Conservation (phyloP, 2,797 vertebrate species). For the Trichosurus vulpecula region DNA sequence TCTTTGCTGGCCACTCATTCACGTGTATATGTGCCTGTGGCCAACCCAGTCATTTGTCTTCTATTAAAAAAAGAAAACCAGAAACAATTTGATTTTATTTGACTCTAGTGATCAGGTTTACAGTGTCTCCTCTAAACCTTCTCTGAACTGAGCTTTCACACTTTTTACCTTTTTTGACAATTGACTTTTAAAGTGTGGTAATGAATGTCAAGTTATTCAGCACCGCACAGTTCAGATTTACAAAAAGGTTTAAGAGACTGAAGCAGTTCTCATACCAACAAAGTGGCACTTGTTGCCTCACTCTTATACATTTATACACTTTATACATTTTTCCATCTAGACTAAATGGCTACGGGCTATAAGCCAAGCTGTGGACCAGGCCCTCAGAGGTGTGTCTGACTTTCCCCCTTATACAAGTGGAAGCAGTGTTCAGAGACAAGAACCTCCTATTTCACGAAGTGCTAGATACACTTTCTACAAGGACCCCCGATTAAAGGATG, state of each 20-base stretch:
- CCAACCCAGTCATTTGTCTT: slow-evolving; percentile 33
- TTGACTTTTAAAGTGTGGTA: slow-evolving; percentile 44
- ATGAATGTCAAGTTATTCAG: not conserved
- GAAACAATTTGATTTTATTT: slow-evolving; percentile 38
- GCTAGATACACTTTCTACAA: slow-evolving; percentile 97
- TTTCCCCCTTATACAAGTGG: slow-evolving; percentile 76
- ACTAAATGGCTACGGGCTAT: slow-evolving; percentile 96
- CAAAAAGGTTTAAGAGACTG: slow-evolving; percentile 1
- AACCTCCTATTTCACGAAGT: slow-evolving; percentile 93
- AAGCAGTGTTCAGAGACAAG: slow-evolving; percentile 86
- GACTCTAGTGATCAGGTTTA: not conserved
- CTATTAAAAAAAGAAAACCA: slow-evolving; percentile 15
- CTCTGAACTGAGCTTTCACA: slow-evolving; percentile 20
- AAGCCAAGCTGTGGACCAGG: slow-evolving; percentile 96
- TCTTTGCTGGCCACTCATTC: too few species aligned
- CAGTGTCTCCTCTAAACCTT: slow-evolving; percentile 30
- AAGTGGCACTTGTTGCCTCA: not conserved
- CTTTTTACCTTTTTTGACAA: not conserved
- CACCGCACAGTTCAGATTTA: slow-evolving; percentile 3
- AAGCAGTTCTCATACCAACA: not conserved
- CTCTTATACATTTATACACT: not conserved
- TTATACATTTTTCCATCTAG: slow-evolving; percentile 80
- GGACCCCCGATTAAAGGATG: slow-evolving; percentile 95
- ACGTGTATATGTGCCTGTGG: not conserved
- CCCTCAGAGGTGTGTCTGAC: slow-evolving; percentile 87